Evolutionary conservation across 2,113 vertebrate species (phyloP), one percentile per base, ranked within the genome.

Genomic region (Monopterus albus): DNA sequence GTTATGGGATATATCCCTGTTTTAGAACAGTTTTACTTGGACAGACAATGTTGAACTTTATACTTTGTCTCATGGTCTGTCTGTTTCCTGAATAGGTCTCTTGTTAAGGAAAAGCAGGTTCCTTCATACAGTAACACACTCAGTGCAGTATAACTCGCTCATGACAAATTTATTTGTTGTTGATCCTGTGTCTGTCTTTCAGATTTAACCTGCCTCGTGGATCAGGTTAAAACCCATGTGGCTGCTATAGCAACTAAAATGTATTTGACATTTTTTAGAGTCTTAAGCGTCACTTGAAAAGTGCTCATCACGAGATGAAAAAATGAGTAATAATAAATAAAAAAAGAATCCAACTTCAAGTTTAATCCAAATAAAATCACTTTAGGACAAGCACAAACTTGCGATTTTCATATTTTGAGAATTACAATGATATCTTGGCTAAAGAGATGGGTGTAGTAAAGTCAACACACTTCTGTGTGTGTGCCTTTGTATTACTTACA

Each of bases 251-350:
- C 72, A 72, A 86, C 86, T 62, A 66, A 78, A 12, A 76, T 51
- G 73, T 75, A 91, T 87, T 70, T 74, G 68, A 78, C 74, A 87
- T 87, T 78, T 86, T 78, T 75, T 15, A 14, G 6, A 62, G 66
- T 72, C 31, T 71, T 26, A 40, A 31, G 14, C 47, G 60, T 77
- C 26, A 46, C 23, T 66, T 59, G 46, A 52, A 78, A 60, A 49
- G 45, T 5, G 13, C 12, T 5, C 6, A 17, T 59, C 21, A 56
- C 20, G 52, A 58, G 50, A 31, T 7, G 5, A 31, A 31, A 31
- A 31, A 5, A 31, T 6, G 5, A 7, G 5, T 7, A 31, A 31
- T 40, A n/a, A n/a, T n/a, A n/a, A n/a, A n/a, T n/a, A n/a, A n/a
- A n/a, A n/a, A n/a, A n/a, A n/a, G n/a, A n/a, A n/a, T n/a, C n/a